Evolutionary conservation across 2,113 vertebrate species (phyloP).

Genomic region (Scatophagus argus): DNA sequence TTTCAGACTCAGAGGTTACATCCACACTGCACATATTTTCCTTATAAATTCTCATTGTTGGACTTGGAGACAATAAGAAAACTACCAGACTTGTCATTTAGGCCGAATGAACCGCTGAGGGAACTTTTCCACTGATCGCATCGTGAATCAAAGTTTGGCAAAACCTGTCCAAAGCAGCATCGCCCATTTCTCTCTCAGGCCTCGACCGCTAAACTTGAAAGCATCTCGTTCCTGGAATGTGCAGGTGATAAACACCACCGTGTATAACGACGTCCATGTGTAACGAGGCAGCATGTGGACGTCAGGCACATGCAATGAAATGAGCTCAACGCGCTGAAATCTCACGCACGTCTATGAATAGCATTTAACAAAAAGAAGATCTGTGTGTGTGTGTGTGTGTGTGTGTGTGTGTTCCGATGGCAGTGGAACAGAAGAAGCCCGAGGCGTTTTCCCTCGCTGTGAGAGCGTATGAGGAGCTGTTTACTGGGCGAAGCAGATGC

Average conservation of each 20-base stretch:
- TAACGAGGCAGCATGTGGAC: background rate
- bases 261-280: conserved; percentile 12
- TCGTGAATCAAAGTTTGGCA: background rate
- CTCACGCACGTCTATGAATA: conserved; percentile 14
- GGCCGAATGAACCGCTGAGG: too few relatives aligned
- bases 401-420: conserved; percentile 33
- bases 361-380: conserved; percentile 10
- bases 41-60: background rate
- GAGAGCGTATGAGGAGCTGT: conserved; percentile 32
- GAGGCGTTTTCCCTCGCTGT: conserved; percentile 16
- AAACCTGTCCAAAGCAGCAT: background rate
- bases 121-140: background rate
- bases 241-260: conserved; percentile 11
- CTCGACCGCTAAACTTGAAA: conserved; percentile 17
- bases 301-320: background rate
- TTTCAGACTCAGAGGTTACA: too few relatives aligned
- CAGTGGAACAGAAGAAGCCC: conserved; percentile 31
- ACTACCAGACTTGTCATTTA: background rate
- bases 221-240: conserved; percentile 2
- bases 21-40: too few relatives aligned
- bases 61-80: background rate
- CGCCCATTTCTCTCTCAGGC: background rate
- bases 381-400: conserved; percentile 15
- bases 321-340: background rate
- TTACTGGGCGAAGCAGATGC: conserved; percentile 61